Evolutionary conservation across 2,113 vertebrate genomes (phyloP), one percentile per base, ranked within the genome.

Genomic region (Arvicanthis niloticus): DNA sequence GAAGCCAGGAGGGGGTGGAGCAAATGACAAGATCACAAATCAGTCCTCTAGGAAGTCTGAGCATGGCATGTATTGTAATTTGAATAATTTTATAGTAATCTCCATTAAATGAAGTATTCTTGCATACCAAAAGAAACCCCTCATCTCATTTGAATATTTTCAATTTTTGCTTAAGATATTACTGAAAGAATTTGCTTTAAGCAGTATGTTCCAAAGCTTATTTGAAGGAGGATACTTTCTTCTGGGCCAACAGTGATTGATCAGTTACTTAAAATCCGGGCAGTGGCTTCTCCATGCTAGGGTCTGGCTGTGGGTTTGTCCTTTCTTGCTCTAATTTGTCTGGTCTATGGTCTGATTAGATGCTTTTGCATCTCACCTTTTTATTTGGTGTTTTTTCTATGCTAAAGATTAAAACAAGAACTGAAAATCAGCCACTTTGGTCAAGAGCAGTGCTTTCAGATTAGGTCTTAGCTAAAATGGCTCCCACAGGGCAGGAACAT

Each of bases 391-490:
- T 62, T 78, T 86, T 26, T 24, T 12, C 31, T 15, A 42, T 16
- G 77, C 31, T 73, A 67, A 78, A 72, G 58, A 93, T 91, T 90
- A 68, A 95, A 80, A 62, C 19, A 85, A 93, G 42, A 78, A 78
- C 89, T 92, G 65, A 85, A 91, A 97, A 88, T 78, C 77, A 94
- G 70, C 37, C 60, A 48, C 34, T 65, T 91, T 89, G 95, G 88
- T 92, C n/a, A 86, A 86, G 88, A 89, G 92, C n/a, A 73, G 45
- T 48, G 68, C 65, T 73, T 85, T 67, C 45, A 89, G 70, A 88
- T 78, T 60, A 70, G 29, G 42, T 65, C 34, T 82, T 75, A 93
- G 68, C 37, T 82, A 72, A 87, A 93, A 81, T 81, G 48, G 40
- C 48, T 70, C 68, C 26, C 40, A 68, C 11, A 12, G 62, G 67